phyloP scores from a whole-genome alignment of 1,140 invertebrate species.

The Pseudomyrmex cubaensis region DNA sequence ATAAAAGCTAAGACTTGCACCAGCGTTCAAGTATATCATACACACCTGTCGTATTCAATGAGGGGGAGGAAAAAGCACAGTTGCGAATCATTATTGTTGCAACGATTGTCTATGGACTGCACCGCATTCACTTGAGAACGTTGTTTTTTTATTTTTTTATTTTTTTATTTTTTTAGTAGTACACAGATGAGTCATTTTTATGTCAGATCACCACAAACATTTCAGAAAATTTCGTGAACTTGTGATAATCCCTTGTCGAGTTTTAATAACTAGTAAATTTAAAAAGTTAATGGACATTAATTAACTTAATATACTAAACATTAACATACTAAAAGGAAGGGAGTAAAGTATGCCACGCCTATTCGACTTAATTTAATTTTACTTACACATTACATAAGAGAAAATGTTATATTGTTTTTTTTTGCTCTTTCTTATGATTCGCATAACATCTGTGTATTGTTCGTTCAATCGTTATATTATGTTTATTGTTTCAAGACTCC shows the following conservation, averaged over 20 bases:
- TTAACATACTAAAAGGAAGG: neutral
- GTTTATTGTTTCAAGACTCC: slow-evolving; percentile 79
- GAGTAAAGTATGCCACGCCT: neutral
- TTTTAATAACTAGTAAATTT: slow-evolving; percentile 1
- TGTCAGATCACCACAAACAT: neutral
- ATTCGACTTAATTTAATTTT: no score
- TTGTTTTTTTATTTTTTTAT: neutral
- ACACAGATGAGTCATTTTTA: slow-evolving; percentile 1
- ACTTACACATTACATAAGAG: neutral
- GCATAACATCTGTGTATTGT: slow-evolving; percentile 11
- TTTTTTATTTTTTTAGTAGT: slow-evolving; percentile 10
- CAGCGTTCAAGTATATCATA: slow-evolving; percentile 53
- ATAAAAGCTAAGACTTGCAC: slow-evolving; percentile 61
- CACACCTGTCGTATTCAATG: neutral
- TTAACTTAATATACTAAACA: neutral
- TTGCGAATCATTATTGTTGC: slow-evolving; percentile 18
- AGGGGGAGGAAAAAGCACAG: slow-evolving; percentile 16
- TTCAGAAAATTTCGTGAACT: slow-evolving; percentile 4
- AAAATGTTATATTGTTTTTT: slow-evolving; percentile 1
- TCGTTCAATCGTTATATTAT: slow-evolving; percentile 57
- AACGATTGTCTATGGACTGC: slow-evolving; percentile 17
- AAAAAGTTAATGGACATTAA: neutral
- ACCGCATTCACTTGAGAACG: neutral
- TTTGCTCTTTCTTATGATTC: slow-evolving; percentile 9
- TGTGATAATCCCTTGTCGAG: slow-evolving; percentile 16